Percentiles rank a stretch among this genome's conserved stretches.
Conservation (phyloP, 1,140 invertebrate genomes). For the Magallana angulata region DNA sequence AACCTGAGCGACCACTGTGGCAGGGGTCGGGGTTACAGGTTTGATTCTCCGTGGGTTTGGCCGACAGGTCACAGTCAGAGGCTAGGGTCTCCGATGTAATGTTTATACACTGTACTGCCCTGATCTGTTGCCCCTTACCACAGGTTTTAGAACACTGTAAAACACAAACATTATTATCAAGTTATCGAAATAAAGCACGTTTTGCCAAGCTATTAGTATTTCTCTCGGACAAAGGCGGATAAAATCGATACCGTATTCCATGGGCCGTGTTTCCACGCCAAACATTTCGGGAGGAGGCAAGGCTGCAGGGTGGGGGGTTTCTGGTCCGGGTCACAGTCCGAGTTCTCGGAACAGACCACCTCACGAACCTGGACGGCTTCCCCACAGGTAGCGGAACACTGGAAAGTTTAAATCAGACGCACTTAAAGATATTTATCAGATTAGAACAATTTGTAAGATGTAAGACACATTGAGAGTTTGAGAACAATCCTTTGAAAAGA, state of each 20-base stretch:
- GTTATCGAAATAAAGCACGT: too few species aligned
- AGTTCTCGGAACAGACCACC: slow-evolving; percentile 72
- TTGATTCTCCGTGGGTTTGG: slow-evolving; percentile 76
- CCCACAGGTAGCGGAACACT: slow-evolving; percentile 79
- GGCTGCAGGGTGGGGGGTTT: slow-evolving; percentile 67
- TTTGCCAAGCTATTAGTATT: too few species aligned
- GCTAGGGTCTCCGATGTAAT: slow-evolving; percentile 75
- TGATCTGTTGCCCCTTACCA: slow-evolving; percentile 72
- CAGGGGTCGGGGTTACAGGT: slow-evolving; percentile 78
- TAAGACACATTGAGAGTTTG: too few species aligned
- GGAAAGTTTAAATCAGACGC: slow-evolving; percentile 52
- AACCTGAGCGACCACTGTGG: slow-evolving; percentile 71
- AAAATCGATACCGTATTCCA: slow-evolving; percentile 77
- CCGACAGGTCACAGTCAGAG: slow-evolving; percentile 72
- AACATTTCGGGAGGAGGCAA: slow-evolving; percentile 74
- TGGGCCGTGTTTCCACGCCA: slow-evolving; percentile 78
- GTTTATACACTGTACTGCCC: slow-evolving; percentile 79
- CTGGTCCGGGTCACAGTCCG: slow-evolving; percentile 72
- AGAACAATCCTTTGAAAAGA: too few species aligned
- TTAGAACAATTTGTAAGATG: background rate
- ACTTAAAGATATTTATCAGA: too few species aligned
- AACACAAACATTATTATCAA: background rate
- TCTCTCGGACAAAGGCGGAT: too few species aligned
- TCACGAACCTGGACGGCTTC: slow-evolving; percentile 70
- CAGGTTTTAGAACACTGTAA: slow-evolving; percentile 76